A percentile compares a stretch with the other conserved stretches of the same genome.
Conservation (phyloP, 2,888 invertebrate genomes). For the Drosophila subquinaria region DNA sequence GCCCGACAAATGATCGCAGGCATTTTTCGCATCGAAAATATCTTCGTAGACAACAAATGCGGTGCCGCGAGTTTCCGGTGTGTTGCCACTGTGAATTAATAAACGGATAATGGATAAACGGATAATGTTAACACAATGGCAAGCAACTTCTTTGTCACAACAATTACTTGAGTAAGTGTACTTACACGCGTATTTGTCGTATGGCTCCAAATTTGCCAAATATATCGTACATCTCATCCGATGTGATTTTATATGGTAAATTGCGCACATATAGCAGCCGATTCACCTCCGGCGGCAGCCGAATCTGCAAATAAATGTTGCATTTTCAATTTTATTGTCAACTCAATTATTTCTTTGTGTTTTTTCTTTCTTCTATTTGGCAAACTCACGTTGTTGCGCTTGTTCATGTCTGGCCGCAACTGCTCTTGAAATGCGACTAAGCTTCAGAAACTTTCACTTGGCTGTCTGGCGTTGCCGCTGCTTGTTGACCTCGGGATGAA, state of each 20-base stretch:
- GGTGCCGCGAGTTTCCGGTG: constrained; percentile 98
- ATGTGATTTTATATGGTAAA: constrained; percentile 99
- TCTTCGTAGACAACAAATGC: constrained; percentile 99
- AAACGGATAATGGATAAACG: too few species aligned
- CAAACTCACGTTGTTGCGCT: constrained; percentile 84
- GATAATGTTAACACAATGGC: too few species aligned
- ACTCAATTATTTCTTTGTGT: constrained; percentile 20
- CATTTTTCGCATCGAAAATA: constrained; percentile 99
- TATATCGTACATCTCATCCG: constrained; percentile 99
- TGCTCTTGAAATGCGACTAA: constrained; percentile 65
- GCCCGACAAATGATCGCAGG: constrained; percentile 99
- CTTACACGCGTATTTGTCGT: constrained; percentile 98
- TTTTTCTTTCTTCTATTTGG: constrained; percentile 8
- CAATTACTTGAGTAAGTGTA: too few species aligned
- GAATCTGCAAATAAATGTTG: constrained; percentile 88
- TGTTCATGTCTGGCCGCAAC: constrained; percentile 78
- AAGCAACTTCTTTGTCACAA: neutral
- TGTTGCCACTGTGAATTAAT: constrained; percentile 89
- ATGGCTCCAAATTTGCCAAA: constrained; percentile 99
- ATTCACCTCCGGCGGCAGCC: constrained; percentile 99
- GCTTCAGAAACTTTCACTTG: constrained; percentile 69
- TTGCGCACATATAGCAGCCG: constrained; percentile 98
- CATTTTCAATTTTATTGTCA: constrained; percentile 35
- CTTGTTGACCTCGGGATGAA: constrained; percentile 74
- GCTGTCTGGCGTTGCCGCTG: constrained; percentile 24